Evolutionary conservation across 2,888 invertebrate genomes (phyloP).

Genomic region (Anorthoa munda): DNA sequence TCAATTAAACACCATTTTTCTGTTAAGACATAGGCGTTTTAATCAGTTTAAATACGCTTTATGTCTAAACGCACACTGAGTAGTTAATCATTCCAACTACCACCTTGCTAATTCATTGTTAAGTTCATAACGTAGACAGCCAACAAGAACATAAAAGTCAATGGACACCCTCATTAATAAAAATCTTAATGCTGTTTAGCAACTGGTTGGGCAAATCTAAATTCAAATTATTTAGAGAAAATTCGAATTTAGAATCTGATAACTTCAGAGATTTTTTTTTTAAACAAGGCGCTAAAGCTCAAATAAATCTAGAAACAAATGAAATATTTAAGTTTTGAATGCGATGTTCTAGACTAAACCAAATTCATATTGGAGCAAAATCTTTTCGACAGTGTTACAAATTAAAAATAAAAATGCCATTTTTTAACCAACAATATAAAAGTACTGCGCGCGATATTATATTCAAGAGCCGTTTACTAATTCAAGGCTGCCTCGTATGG

Average conservation of each 20-base stretch:
- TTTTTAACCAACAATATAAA: conserved; percentile 19
- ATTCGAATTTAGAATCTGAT: no score
- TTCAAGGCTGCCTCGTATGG: conserved; percentile 29
- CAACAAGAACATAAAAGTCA: no score
- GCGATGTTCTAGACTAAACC: neutral
- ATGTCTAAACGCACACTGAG: neutral
- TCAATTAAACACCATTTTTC: neutral
- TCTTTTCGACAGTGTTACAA: conserved; percentile 11
- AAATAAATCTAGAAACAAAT: neutral
- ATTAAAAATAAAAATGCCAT: neutral
- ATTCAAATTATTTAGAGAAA: no score
- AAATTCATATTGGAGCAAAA: neutral
- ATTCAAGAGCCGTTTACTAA: conserved; percentile 29
- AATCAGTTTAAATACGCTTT: no score
- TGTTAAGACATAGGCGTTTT: neutral
- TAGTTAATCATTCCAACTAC: no score
- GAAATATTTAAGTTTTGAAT: neutral
- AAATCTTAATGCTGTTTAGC: no score
- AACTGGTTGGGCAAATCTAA: no score
- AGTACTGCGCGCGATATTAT: conserved; percentile 5
- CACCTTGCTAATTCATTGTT: neutral
- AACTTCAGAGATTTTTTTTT: no score
- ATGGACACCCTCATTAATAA: no score
- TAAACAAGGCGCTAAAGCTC: no score
- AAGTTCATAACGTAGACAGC: neutral